Evolutionary conservation across 2,113 vertebrate species (phyloP).

Genomic region (Scolopax mira): DNA sequence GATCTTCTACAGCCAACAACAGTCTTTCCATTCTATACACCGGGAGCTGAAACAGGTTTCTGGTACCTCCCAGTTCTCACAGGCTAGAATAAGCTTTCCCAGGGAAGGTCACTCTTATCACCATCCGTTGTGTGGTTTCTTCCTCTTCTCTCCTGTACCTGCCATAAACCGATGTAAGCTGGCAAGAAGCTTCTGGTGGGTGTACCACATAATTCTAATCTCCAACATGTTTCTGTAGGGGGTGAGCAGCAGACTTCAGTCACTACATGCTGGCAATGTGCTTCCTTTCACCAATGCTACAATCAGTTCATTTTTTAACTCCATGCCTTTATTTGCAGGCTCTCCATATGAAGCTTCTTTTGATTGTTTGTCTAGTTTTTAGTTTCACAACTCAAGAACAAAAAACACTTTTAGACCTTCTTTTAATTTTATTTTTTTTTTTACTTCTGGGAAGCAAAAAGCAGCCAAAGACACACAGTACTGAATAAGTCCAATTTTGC

Average conservation of each 20-base stretch:
- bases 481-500: slow-evolving; percentile 57
- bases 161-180: not conserved
- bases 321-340: slow-evolving; percentile 12
- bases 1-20: not conserved
- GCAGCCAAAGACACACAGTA: slow-evolving; percentile 57
- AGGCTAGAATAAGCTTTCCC: not conserved
- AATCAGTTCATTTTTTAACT: slow-evolving; percentile 19
- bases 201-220: not conserved
- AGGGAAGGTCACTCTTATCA: not conserved
- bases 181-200: not conserved
- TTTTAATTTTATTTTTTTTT: slow-evolving; percentile 14
- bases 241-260: not conserved
- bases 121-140: not conserved
- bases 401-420: slow-evolving; percentile 51
- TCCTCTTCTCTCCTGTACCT: not conserved
- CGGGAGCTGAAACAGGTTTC: not conserved
- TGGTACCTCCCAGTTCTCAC: not conserved
- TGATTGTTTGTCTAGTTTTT: slow-evolving; percentile 58
- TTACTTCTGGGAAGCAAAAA: slow-evolving; percentile 26
- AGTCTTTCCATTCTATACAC: not conserved
- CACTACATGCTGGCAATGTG: not conserved
- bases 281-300: not conserved
- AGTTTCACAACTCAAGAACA: slow-evolving; percentile 64
- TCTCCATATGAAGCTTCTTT: slow-evolving; percentile 38
- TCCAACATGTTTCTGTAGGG: not conserved